These are phyloP conservation scores for Drosophila simulans DNA, from an alignment of 1,140 invertebrate genomes.

Conservation along the genomic window DNA sequence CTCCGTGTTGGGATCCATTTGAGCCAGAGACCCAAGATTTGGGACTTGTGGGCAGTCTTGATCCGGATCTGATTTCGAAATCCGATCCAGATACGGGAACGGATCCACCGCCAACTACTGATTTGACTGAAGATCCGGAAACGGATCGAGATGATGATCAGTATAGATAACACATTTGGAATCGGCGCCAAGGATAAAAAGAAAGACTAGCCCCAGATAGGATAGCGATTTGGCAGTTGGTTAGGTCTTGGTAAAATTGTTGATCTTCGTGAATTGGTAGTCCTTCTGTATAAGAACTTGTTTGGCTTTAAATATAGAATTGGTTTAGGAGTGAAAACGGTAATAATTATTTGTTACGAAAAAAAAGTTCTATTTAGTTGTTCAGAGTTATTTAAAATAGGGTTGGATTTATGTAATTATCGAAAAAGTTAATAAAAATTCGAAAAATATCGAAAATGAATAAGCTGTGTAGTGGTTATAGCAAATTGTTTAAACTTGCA, in stretches of 20 bases:
- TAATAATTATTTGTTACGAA: background rate
- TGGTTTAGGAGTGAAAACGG: background rate
- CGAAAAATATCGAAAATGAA: too few relatives aligned
- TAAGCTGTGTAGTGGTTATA: too few relatives aligned
- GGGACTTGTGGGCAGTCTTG: conserved; percentile 22
- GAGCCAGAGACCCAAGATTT: conserved; percentile 56
- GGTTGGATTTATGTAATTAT: too few relatives aligned
- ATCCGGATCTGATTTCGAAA: background rate
- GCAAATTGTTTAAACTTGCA: too few relatives aligned
- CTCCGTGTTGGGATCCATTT: conserved; percentile 58
- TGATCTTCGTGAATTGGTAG: conserved; percentile 17
- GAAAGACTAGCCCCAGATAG: background rate
- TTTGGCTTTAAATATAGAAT: conserved; percentile 9
- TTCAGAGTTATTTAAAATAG: background rate
- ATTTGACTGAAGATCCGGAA: background rate
- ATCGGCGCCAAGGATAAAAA: conserved; percentile 2
- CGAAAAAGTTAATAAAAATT: too few relatives aligned
- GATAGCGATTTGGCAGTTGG: background rate
- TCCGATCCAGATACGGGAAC: background rate
- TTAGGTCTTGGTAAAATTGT: conserved; percentile 13
- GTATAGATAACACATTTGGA: background rate
- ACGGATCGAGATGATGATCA: background rate
- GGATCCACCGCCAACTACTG: background rate
- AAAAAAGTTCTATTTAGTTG: background rate
- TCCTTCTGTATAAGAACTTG: background rate